A percentile compares a stretch with the other conserved stretches of the same genome.
These are phyloP conservation scores for Drosophila sordidapex DNA, from an alignment of 2,888 invertebrate species.

Conservation along the genomic window DNA sequence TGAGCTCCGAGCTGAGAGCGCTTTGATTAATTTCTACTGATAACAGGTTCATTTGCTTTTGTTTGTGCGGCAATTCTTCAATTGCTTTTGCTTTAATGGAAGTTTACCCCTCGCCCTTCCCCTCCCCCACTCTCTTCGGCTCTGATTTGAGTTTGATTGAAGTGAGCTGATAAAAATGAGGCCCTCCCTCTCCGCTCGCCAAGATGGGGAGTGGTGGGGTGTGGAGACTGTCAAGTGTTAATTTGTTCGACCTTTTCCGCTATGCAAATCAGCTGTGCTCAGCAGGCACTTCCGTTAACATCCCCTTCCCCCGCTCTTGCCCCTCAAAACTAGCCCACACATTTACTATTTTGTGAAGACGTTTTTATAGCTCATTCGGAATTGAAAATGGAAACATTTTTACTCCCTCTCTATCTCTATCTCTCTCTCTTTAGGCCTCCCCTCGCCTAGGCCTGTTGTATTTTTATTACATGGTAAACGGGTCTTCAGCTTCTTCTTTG, in stretches of 20 bases:
- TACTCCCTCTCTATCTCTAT: not conserved
- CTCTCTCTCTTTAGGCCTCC: not conserved
- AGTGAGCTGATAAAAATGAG: constrained; percentile 61
- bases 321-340: not conserved
- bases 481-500: constrained; percentile 39
- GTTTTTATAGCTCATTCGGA: constrained; percentile 50
- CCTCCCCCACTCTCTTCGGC: not conserved
- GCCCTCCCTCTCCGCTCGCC: not conserved
- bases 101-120: not conserved
- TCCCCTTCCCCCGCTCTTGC: not conserved
- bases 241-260: constrained; percentile 52
- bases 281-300: constrained; percentile 57
- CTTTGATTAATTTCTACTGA: constrained; percentile 79
- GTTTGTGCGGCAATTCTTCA: constrained; percentile 72
- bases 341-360: not conserved
- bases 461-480: constrained; percentile 61
- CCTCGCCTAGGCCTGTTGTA: constrained; percentile 8
- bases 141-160: constrained; percentile 58
- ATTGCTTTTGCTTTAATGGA: constrained; percentile 53
- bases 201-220: not conserved
- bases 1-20: constrained; percentile 12
- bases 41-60: constrained; percentile 82
- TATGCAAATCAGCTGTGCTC: constrained; percentile 62
- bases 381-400: constrained; percentile 60
- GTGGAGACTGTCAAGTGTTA: constrained; percentile 38